Conservation (phyloP, 2,888 invertebrate genomes). For the Rhingia campestris region DNA sequence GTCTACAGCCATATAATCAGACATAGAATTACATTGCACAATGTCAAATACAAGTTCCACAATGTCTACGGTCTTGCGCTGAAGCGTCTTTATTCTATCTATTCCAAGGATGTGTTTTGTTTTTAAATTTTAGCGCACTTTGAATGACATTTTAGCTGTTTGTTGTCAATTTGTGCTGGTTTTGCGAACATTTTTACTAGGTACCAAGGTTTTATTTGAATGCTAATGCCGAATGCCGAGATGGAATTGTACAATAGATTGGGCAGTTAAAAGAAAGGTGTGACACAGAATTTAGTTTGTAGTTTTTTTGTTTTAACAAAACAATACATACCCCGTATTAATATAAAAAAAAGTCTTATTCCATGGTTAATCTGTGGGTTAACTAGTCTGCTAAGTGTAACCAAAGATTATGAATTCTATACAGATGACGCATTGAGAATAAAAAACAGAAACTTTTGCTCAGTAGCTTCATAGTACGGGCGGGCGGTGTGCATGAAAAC, state of each 20-base stretch:
- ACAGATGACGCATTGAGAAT: no score
- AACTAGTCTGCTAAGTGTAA: no score
- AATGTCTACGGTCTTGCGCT: slow-evolving; percentile 10
- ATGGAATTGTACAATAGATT: no score
- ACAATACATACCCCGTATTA: no score
- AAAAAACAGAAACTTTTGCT: no score
- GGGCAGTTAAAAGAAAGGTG: no score
- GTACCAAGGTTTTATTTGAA: slow-evolving; percentile 17
- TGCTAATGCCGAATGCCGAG: not conserved
- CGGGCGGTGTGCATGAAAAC: no score
- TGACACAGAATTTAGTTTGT: not conserved
- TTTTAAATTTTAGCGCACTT: slow-evolving; percentile 28
- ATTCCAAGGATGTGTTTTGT: slow-evolving; percentile 32
- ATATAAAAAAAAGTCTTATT: no score
- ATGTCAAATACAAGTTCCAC: slow-evolving; percentile 23
- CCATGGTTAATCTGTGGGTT: no score
- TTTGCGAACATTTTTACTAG: slow-evolving; percentile 5
- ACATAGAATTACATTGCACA: slow-evolving; percentile 21
- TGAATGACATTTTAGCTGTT: slow-evolving; percentile 35
- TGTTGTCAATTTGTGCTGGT: slow-evolving; percentile 1
- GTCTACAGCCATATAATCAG: slow-evolving; percentile 20
- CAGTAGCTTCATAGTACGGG: no score
- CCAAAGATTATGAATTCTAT: no score
- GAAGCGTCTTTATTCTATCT: slow-evolving; percentile 7
- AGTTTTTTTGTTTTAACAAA: no score